Percentiles rank a stretch among this genome's conserved stretches.
phyloP scores from a whole-genome alignment of 2,888 invertebrate genomes.

The Eupithecia pulchellata region DNA sequence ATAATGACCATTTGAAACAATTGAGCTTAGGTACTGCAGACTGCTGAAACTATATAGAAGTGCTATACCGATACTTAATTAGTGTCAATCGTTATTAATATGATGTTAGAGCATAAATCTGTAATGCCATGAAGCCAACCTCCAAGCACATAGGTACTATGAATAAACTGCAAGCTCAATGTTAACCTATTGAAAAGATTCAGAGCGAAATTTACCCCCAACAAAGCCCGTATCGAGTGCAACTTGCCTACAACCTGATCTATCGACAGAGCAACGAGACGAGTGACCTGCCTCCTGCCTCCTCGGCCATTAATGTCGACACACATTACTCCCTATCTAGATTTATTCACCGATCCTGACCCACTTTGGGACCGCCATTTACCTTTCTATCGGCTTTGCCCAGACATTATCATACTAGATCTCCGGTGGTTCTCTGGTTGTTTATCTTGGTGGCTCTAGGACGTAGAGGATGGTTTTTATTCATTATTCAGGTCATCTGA shows the following conservation, averaged over 20 bases:
- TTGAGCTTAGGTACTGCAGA: no score
- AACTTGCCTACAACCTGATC: conserved; percentile 15
- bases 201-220: not conserved
- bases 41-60: no score
- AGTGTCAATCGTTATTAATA: no score
- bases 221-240: not conserved
- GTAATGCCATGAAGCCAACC: not conserved
- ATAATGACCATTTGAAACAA: no score
- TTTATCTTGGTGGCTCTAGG: conserved; percentile 21
- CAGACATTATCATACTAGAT: conserved; percentile 47
- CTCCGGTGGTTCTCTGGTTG: conserved; percentile 32
- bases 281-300: conserved; percentile 43
- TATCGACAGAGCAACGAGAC: conserved; percentile 17
- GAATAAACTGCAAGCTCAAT: not conserved
- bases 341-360: conserved; percentile 70
- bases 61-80: no score
- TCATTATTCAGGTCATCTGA: conserved; percentile 5
- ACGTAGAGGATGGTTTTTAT: conserved; percentile 10
- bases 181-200: not conserved
- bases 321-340: conserved; percentile 67
- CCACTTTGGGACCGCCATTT: conserved; percentile 62
- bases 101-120: no score
- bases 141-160: not conserved
- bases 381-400: conserved; percentile 55
- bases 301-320: conserved; percentile 57